Conservation (phyloP, 23 tunicate species). For the Pegea sp. region DNA sequence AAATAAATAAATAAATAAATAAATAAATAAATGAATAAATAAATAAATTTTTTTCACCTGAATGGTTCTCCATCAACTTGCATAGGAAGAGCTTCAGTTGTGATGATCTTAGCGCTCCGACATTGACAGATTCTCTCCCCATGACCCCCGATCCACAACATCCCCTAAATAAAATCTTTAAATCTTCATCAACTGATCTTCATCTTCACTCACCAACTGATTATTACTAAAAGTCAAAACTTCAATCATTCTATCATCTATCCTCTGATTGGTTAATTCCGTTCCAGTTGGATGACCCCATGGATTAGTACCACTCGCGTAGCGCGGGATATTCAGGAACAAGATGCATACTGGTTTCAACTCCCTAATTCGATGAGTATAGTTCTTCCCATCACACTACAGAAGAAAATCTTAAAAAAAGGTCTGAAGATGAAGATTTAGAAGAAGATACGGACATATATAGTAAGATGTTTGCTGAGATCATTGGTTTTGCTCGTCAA, state of each 20-base stretch:
- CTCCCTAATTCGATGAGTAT: conserved; percentile 47
- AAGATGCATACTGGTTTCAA: conserved; percentile 61
- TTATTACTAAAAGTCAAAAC: conserved; percentile 64
- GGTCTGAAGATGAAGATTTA: not conserved
- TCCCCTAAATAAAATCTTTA: conserved; percentile 81
- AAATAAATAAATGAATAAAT: no score
- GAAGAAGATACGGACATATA: conserved; percentile 20
- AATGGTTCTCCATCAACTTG: conserved; percentile 92
- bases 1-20: not conserved
- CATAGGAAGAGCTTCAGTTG: conserved; percentile 36
- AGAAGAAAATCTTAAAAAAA: not conserved
- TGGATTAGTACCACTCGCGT: conserved; percentile 45
- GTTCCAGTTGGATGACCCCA: conserved; percentile 78
- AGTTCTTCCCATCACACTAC: conserved; percentile 77
- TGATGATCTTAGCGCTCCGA: conserved; percentile 35
- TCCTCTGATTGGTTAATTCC: conserved; percentile 45
- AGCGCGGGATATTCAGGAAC: conserved; percentile 76
- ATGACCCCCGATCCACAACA: conserved; percentile 87
- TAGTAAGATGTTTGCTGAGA: conserved; percentile 34
- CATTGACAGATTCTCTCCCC: conserved; percentile 82
- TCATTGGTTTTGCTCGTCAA: conserved; percentile 44
- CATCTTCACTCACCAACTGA: conserved; percentile 51
- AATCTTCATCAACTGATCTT: conserved; percentile 8
- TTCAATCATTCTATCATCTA: conserved; percentile 74
- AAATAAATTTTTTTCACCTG: conserved; percentile 12